Conservation (phyloP, 92 coral and sea anemone species). For the Phenganax marumi region DNA sequence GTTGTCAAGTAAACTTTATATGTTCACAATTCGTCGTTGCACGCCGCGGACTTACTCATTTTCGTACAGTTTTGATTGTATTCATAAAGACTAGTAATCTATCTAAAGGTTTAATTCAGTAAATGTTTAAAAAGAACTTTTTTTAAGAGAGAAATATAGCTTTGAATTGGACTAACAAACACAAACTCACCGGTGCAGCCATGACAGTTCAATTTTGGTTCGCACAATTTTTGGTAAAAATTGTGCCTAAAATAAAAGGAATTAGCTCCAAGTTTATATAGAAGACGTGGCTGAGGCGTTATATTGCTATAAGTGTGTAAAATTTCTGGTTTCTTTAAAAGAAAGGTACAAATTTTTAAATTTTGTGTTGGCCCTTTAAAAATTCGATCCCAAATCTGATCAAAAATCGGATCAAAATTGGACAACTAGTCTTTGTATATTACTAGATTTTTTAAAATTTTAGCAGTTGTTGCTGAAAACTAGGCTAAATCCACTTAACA, state of each 20-base stretch:
- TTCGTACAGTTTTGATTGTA: neutral
- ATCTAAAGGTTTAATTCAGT: constrained; percentile 17
- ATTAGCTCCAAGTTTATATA: neutral
- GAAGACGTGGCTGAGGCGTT: neutral
- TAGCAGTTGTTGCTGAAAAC: neutral
- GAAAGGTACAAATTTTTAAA: constrained; percentile 1
- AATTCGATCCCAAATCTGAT: constrained; percentile 11
- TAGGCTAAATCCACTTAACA: neutral
- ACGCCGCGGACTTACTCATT: neutral
- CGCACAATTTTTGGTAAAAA: constrained; percentile 24
- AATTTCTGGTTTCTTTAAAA: neutral
- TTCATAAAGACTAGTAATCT: constrained; percentile 16
- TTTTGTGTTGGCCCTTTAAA: constrained; percentile 5
- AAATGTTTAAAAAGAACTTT: neutral
- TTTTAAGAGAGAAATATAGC: constrained; percentile 18
- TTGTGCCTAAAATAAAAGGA: neutral
- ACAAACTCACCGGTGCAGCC: constrained; percentile 26
- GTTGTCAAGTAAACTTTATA: neutral
- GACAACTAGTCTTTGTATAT: constrained; percentile 23
- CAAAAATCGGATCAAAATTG: constrained; percentile 46
- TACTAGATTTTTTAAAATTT: constrained; percentile 27
- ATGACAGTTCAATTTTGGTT: constrained; percentile 14
- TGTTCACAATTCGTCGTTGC: constrained; percentile 1
- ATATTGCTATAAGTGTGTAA: neutral
- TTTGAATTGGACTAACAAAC: constrained; percentile 29